Evolutionary conservation across 64 coral and sea anemone genomes (phyloP).

Genomic region (Dendronephthya gigantea): DNA sequence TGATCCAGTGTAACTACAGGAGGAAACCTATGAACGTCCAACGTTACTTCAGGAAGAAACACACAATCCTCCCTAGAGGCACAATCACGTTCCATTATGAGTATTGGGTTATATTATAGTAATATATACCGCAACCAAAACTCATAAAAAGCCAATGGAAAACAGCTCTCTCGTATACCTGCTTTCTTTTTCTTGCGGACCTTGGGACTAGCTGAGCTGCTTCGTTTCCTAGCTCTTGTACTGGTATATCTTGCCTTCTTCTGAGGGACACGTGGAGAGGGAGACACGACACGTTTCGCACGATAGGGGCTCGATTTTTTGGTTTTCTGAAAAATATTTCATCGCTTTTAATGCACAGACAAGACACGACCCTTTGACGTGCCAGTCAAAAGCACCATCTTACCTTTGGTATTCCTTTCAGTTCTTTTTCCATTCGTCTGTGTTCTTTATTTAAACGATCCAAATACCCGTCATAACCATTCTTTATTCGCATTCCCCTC

Average conservation of each 20-base stretch:
- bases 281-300: slow-evolving; percentile 32
- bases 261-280: slow-evolving; percentile 30
- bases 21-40: too few species aligned
- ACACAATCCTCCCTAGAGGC: too few species aligned
- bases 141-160: not conserved
- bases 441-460: slow-evolving; percentile 59
- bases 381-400: not conserved
- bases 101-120: too few species aligned
- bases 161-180: not conserved
- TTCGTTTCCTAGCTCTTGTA: slow-evolving; percentile 61
- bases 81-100: too few species aligned
- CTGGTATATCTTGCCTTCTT: slow-evolving; percentile 38
- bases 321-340: not conserved
- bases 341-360: not conserved
- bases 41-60: too few species aligned
- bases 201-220: slow-evolving; percentile 79
- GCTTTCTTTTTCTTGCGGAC: slow-evolving; percentile 33
- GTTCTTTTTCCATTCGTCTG: slow-evolving; percentile 28
- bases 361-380: too few species aligned
- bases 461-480: slow-evolving; percentile 44
- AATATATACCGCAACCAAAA: too few species aligned
- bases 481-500: slow-evolving; percentile 45
- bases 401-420: not conserved
- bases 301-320: not conserved
- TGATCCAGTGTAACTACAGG: too few species aligned